phyloP scores from a whole-genome alignment of 2,113 vertebrate species.

The Heloderma charlesbogerti region DNA sequence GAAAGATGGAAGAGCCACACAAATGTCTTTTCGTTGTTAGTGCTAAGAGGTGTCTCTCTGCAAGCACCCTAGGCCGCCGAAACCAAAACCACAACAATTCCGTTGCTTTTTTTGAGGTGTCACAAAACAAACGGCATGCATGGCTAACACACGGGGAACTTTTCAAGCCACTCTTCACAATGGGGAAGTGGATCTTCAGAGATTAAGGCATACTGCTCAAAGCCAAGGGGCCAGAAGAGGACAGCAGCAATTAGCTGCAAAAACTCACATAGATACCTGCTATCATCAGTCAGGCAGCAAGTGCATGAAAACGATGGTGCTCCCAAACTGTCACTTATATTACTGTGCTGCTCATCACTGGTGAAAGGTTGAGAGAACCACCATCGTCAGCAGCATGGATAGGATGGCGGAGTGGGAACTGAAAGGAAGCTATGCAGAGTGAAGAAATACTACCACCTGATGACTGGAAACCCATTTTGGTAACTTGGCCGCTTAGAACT shows the following conservation, averaged over 20 bases:
- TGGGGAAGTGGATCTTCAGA: neutral
- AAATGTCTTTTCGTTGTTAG: no score
- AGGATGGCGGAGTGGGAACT: neutral
- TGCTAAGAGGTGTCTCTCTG: no score
- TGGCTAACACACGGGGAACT: neutral
- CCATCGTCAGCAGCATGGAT: neutral
- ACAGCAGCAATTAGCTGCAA: neutral
- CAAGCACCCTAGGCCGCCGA: no score
- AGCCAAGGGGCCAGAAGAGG: neutral
- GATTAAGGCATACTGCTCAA: neutral
- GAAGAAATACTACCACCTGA: neutral
- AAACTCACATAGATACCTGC: neutral
- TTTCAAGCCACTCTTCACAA: neutral
- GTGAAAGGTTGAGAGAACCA: neutral
- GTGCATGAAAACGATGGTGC: neutral
- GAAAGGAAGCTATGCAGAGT: neutral
- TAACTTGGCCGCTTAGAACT: no score
- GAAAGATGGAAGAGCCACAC: no score
- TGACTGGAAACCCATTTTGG: neutral
- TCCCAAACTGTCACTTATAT: conserved; percentile 12
- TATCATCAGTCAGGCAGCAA: conserved; percentile 4
- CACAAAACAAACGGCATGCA: neutral
- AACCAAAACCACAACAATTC: no score
- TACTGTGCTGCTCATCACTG: neutral
- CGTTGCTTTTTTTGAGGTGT: neutral